Evolutionary conservation across 2,113 vertebrate genomes (phyloP), one percentile per base, ranked within the genome.

Genomic region (Lampris megalopsis): DNA sequence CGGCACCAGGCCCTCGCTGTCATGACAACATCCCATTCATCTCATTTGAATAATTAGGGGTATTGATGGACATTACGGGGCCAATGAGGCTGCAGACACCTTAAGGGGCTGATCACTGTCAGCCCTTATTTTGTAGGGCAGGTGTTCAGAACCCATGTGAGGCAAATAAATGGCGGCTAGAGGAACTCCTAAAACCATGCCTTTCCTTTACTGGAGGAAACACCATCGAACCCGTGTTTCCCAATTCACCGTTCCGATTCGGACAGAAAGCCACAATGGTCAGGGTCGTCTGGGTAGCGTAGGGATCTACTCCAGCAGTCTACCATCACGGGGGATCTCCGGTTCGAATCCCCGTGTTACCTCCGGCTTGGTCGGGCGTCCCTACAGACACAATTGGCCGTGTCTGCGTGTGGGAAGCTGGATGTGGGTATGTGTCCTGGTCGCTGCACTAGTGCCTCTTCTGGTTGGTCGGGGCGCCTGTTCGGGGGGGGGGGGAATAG

Each of bases 11-110:
- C 88, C 91, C 84, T 0, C 0, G 75, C 87, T 47, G 87, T 79
- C 69, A 24, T 93, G 92, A 95, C 92, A 94, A 93, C 86, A 90
- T 77, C 43, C 73, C 91, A 91, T 95, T 95, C 93, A 91, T 95
- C 94, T 96, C 88, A 94, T 97, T 95, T 96, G 93, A 96, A 96
- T 96, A 95, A 95, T 90, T 90, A 94, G 87, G 67, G 45, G 65
- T 81, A 88, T 73, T 92, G 92, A 90, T 93, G 89, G 92, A 93
- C 92, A 94, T 87, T 93, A 89, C 57, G 78, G 86, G 79, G 78
- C 24, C 24, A 85, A 89, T 75, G 84, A 88, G 86, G 69, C 83
- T 77, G 73, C 75, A 75, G 81, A 76, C 66, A 85, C 85, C 86
- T 65, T 70, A 68, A 81, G 79, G 81, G 80, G 80, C 76, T 69